These are phyloP conservation scores for Nixonia krombeini DNA, from an alignment of 1,140 invertebrate genomes.

Conservation along the genomic window DNA sequence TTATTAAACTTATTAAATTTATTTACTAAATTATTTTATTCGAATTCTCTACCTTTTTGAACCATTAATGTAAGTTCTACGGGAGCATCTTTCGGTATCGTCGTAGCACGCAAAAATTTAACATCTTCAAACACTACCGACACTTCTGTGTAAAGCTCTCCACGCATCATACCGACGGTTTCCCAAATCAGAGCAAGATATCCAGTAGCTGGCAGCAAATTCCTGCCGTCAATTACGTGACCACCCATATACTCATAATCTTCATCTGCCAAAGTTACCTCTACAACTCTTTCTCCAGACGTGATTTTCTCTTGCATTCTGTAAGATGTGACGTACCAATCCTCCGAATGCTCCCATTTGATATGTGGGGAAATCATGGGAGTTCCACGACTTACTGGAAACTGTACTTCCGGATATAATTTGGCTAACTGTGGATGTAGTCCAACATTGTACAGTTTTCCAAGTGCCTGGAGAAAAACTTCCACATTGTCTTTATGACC, in stretches of 20 bases:
- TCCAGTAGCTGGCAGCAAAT: conserved; percentile 91
- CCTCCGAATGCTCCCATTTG: conserved; percentile 92
- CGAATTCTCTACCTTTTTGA: conserved; percentile 77
- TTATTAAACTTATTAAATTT: background rate
- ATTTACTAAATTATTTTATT: background rate
- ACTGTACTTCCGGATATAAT: conserved; percentile 77
- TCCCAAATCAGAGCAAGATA: conserved; percentile 91
- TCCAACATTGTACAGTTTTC: conserved; percentile 79
- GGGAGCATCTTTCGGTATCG: conserved; percentile 79
- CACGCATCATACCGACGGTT: conserved; percentile 84
- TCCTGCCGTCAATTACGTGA: conserved; percentile 90
- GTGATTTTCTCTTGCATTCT: conserved; percentile 75
- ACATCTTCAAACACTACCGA: conserved; percentile 91
- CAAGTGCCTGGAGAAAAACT: conserved; percentile 81
- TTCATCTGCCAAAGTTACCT: conserved; percentile 77
- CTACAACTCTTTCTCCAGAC: conserved; percentile 75
- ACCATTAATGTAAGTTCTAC: conserved; percentile 86
- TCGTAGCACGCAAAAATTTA: conserved; percentile 86
- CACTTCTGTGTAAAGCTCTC: conserved; percentile 79
- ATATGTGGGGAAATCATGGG: conserved; percentile 80
- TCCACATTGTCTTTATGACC: conserved; percentile 80
- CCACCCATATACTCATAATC: conserved; percentile 84
- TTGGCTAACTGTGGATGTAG: conserved; percentile 74
- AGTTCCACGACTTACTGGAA: conserved; percentile 81
- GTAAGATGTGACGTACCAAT: conserved; percentile 79